Evolutionary conservation across 2,888 invertebrate genomes (phyloP), one percentile per base, ranked within the genome.

Genomic region (Slavum lentiscoides): DNA sequence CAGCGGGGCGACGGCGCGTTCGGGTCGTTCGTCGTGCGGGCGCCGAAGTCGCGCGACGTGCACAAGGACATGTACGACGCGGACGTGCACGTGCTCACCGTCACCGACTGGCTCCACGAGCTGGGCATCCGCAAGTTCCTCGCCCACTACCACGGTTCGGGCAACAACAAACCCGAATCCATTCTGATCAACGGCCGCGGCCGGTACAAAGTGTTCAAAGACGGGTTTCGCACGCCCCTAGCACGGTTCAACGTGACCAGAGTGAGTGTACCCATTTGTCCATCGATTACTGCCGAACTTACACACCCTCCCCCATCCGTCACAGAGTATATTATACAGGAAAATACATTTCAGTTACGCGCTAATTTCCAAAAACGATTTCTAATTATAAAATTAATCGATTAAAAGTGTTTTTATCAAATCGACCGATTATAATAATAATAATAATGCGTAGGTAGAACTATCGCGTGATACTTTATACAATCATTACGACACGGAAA

Each of bases 1-100:
- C 96, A 96, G 87, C 88, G 95, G 21, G 93, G 93, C 4, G 95
- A 96, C 84, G 96, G 96, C 0, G 91, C 92, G 0, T 94, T 92
- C 80, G 95, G 96, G 0, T 88, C 93, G 0, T 87, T 95, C 72
- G 90, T 95, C 74, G 91, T 96, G 23, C 89, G 92, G 17, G 89
- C 90, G 53, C 91, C 93, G 0, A 89, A 89, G 83, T 88, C 89
- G 0, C 86, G 88, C 7, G 91, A 94, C 82, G 89, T 90, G 13
- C 92, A 93, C 84, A 87, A 88, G 0, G 86, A 88, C 13, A 87
- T 92, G 0, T 96, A 94, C 86, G 96, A 96, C 85, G 90, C 90
- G 84, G 96, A 96, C 85, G 91, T 92, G 59, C 94, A 96, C 86
- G 90, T 90, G 2, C 90, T 96, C 85, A 87, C 91, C 7, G 88